phyloP scores from a whole-genome alignment of 2,888 invertebrate genomes.

The Anthophora plumipes region DNA sequence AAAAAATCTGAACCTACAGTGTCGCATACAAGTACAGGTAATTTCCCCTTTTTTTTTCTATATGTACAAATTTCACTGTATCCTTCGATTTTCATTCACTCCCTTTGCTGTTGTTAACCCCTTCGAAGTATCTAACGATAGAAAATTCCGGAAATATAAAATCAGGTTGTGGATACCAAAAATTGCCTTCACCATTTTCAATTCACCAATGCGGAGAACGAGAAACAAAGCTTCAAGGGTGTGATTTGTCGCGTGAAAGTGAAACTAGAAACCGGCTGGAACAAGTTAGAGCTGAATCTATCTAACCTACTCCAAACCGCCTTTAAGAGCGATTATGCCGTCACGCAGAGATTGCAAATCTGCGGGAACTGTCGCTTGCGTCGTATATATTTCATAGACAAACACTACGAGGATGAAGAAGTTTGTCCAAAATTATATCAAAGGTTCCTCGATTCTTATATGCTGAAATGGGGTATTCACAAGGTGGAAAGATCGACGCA shows the following conservation, averaged over 20 bases:
- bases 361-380: conserved; percentile 97
- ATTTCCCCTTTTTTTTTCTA: too few relatives aligned
- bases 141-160: background rate
- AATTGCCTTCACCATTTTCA: conserved; percentile 71
- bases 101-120: too few relatives aligned
- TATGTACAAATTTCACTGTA: too few relatives aligned
- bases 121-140: background rate
- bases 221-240: conserved; percentile 93
- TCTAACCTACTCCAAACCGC: conserved; percentile 95
- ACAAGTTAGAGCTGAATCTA: conserved; percentile 96
- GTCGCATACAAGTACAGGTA: conserved; percentile 98
- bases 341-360: conserved; percentile 94
- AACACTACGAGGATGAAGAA: conserved; percentile 77
- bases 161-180: conserved; percentile 72
- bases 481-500: conserved; percentile 75
- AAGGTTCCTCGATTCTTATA: conserved; percentile 78
- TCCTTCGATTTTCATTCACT: too few relatives aligned
- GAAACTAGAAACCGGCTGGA: conserved; percentile 97
- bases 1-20: conserved; percentile 97
- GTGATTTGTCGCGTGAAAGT: conserved; percentile 98
- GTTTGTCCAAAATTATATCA: conserved; percentile 73
- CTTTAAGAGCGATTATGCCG: conserved; percentile 96
- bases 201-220: conserved; percentile 92
- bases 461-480: conserved; percentile 79
- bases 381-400: conserved; percentile 93